phyloP scores from a whole-genome alignment of 1,140 invertebrate species.

The Telenomus remus region DNA sequence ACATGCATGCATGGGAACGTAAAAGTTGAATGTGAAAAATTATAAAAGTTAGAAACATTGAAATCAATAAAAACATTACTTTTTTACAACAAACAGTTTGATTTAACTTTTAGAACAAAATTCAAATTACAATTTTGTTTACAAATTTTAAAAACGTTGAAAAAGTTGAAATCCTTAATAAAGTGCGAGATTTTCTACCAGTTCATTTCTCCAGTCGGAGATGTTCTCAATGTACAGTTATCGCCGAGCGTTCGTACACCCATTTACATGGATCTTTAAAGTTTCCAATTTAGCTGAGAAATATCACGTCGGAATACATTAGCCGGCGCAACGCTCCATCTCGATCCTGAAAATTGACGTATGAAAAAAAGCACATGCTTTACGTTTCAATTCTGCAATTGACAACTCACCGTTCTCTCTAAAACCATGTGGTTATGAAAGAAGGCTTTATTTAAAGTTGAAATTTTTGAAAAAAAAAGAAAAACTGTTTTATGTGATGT shows the following conservation, averaged over 20 bases:
- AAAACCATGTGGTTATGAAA: conserved; percentile 22
- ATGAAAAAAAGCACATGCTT: conserved; percentile 22
- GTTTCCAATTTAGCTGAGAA: conserved; percentile 40
- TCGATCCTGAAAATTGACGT: conserved; percentile 30
- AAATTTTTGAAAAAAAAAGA: conserved; percentile 13
- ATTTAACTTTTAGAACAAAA: too few relatives aligned
- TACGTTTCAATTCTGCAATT: conserved; percentile 26
- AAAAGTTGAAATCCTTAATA: too few relatives aligned
- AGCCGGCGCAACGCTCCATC: conserved; percentile 15
- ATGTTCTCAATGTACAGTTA: conserved; percentile 26
- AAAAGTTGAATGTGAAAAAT: too few relatives aligned
- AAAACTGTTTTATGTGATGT: conserved; percentile 14
- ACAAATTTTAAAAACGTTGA: too few relatives aligned
- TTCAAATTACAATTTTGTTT: too few relatives aligned
- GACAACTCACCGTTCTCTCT: conserved; percentile 15
- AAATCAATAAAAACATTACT: too few relatives aligned
- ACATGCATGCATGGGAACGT: too few relatives aligned
- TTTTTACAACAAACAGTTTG: too few relatives aligned
- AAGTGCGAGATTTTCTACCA: conserved; percentile 2
- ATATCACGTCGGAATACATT: conserved; percentile 29
- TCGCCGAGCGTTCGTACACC: conserved; percentile 8
- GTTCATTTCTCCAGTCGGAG: conserved; percentile 19
- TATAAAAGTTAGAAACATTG: too few relatives aligned
- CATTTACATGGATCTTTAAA: conserved; percentile 33
- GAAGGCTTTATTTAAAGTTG: conserved; percentile 14